Evolutionary conservation across 2,888 invertebrate genomes (phyloP).

Genomic region (Mythimna loreyi): DNA sequence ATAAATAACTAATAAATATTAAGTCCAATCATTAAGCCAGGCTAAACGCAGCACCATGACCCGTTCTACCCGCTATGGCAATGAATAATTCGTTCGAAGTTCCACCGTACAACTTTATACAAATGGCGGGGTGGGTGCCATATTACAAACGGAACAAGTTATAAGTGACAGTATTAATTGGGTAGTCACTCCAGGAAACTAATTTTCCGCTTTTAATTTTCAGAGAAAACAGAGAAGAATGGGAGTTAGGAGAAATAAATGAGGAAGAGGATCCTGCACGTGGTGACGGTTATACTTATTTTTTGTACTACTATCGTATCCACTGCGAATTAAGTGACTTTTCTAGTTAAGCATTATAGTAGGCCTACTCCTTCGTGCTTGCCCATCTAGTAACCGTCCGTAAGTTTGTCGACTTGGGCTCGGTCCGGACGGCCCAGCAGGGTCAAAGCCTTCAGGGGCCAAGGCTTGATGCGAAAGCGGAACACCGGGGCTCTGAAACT

Average conservation of each 20-base stretch:
- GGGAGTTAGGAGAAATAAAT: conserved; percentile 10
- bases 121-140: conserved; percentile 79
- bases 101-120: conserved; percentile 82
- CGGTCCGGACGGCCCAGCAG: no score
- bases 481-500: no score
- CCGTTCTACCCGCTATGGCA: conserved; percentile 78
- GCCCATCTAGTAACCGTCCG: no score
- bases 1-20: conserved; percentile 42
- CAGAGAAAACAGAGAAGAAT: conserved; percentile 24
- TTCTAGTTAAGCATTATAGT: no score
- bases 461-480: no score
- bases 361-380: no score
- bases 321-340: neutral
- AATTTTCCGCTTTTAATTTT: conserved; percentile 38
- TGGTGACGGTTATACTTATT: neutral
- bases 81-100: conserved; percentile 86
- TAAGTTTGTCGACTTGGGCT: no score
- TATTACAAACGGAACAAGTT: conserved; percentile 66
- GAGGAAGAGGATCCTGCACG: neutral
- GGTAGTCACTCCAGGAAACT: conserved; percentile 37
- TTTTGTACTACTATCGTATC: neutral
- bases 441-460: no score
- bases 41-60: conserved; percentile 67
- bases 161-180: conserved; percentile 64
- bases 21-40: conserved; percentile 54